Evolutionary conservation across 2,888 invertebrate species (phyloP), one percentile per base, ranked within the genome.

Genomic region (Copidosoma aretas): DNA sequence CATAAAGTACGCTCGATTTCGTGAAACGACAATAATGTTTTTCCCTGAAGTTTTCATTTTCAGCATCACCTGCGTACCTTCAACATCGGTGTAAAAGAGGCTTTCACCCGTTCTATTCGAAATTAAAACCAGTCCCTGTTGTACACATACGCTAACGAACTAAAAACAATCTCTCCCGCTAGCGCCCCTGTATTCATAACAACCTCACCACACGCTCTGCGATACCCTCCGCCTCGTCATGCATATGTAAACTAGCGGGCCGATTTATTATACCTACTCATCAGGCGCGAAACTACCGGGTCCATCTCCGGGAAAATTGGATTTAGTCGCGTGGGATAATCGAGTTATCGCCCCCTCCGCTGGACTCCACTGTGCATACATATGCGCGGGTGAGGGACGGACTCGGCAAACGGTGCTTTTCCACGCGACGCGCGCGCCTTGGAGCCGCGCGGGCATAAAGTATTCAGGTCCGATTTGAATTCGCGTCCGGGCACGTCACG

Each of bases 381-480:
- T 17, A 24, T 24, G 54, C 54, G 54, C 76, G 77, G 76, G 77
- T 76, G 41, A 10, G 41, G 10, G 41, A 17, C 43, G 77, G 74
- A 77, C n/a, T 22, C 77, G 77, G 76, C 76, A 78, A 78, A 79
- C 78, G 78, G 77, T 32, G 77, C 79, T 80, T 79, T 80, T 78
- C 77, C 78, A 32, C 32, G 32, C 32, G 32, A 32, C 32, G 32
- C 32, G 75, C 78, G 41, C 74, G n/a, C n/a, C n/a, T 79, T 79
- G 32, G 49, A 24, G 22, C 41, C 32, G 14, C 52, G 76, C 79
- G 75, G 75, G 73, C 80, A 81, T 81, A 76, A 81, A 81, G 76
- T 80, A 81, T 81, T 81, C 76, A 81, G 72, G 77, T 71, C 43
- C 77, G 78, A 81, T 79, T 80, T 78, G 79, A 81, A 81, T 81